A percentile compares a stretch with the other conserved stretches of the same genome.
These are phyloP conservation scores for Stenodema calcarata DNA, from an alignment of 2,888 invertebrate genomes.

Conservation along the genomic window DNA sequence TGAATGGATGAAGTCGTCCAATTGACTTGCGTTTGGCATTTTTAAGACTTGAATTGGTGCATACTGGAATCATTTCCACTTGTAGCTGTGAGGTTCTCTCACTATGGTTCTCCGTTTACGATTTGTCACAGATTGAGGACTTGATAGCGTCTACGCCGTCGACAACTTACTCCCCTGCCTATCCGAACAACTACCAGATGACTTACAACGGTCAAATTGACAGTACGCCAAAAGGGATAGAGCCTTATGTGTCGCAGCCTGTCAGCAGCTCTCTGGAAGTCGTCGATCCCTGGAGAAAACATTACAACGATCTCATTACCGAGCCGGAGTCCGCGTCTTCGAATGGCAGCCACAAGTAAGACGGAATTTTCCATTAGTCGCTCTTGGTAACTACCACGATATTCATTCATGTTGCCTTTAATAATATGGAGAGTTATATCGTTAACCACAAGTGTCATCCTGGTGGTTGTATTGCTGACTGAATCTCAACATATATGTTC, in stretches of 20 bases:
- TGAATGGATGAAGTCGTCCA: too few species aligned
- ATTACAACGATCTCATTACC: neutral
- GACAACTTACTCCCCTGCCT: neutral
- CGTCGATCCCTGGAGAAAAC: neutral
- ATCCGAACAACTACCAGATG: neutral
- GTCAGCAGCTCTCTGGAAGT: neutral
- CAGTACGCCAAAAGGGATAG: neutral
- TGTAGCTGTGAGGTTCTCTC: too few species aligned
- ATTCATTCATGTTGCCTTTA: too few species aligned
- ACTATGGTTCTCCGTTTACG: neutral
- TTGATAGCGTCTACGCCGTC: neutral
- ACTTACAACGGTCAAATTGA: neutral
- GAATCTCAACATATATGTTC: too few species aligned
- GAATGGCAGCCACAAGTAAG: neutral
- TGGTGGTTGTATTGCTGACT: too few species aligned
- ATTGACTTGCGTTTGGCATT: too few species aligned
- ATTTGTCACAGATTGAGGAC: neutral
- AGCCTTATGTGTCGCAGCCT: neutral
- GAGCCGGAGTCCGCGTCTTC: neutral
- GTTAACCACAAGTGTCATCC: too few species aligned
- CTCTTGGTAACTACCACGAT: too few species aligned
- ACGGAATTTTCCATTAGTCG: too few species aligned
- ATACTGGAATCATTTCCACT: too few species aligned
- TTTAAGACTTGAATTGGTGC: too few species aligned
- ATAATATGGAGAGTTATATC: too few species aligned